Evolutionary conservation across 2,888 invertebrate species (phyloP).

Genomic region (Machimus atricapillus): DNA sequence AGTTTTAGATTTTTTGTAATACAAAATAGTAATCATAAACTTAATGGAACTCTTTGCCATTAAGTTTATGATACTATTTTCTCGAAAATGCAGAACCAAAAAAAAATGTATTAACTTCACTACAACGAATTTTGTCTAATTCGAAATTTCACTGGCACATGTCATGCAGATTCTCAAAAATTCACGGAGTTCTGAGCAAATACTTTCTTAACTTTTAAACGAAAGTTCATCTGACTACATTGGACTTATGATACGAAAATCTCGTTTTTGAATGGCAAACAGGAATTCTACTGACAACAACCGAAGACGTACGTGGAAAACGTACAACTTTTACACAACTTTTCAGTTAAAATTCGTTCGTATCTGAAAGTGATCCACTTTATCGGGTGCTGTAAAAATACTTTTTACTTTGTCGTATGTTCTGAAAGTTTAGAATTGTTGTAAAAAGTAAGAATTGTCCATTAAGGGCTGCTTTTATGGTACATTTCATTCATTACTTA

Average conservation of each 20-base stretch:
- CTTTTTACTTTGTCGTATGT: background rate
- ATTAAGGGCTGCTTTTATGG: background rate
- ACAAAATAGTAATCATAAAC: too few relatives aligned
- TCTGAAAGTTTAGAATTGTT: background rate
- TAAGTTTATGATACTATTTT: too few relatives aligned
- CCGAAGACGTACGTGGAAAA: background rate
- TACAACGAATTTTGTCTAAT: background rate
- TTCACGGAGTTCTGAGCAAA: background rate
- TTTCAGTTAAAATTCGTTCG: background rate
- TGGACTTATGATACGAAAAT: conserved; percentile 1
- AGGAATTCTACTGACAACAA: background rate
- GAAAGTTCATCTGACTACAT: background rate
- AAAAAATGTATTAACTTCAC: background rate
- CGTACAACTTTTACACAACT: conserved; percentile 1
- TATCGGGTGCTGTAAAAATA: background rate
- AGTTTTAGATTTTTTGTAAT: too few relatives aligned
- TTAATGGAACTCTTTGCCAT: too few relatives aligned
- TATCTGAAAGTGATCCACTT: background rate
- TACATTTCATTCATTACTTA: too few relatives aligned
- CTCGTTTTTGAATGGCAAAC: conserved; percentile 10
- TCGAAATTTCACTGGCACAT: background rate
- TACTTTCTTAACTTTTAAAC: background rate
- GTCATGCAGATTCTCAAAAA: background rate
- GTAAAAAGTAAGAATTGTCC: background rate
- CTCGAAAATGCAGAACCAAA: background rate